phyloP scores from a whole-genome alignment of 1,140 invertebrate species.

The Atta colombica region DNA sequence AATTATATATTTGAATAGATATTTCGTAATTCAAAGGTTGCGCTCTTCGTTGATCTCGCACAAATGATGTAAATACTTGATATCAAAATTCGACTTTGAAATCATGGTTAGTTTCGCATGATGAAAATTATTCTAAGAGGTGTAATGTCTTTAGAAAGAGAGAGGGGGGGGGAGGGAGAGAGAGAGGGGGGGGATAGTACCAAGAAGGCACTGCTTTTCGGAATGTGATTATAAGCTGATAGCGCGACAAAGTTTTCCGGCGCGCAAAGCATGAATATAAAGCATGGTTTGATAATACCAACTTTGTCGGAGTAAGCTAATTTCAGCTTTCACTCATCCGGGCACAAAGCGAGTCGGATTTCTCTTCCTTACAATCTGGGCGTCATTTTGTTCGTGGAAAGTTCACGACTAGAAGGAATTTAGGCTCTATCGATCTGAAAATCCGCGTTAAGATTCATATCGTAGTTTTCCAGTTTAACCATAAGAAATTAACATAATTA shows the following conservation, averaged over 20 bases:
- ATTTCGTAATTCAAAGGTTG: neutral
- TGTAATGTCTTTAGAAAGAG: neutral
- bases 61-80: neutral
- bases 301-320: conserved; percentile 43
- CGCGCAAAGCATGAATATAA: conserved; percentile 1
- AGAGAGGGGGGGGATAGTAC: neutral
- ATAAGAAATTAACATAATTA: conserved; percentile 13
- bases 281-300: conserved; percentile 47
- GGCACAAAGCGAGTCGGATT: conserved; percentile 43
- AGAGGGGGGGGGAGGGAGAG: too few relatives aligned
- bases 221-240: neutral
- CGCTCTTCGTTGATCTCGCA: neutral
- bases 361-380: neutral
- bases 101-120: neutral
- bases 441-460: conserved; percentile 29
- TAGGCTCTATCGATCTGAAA: conserved; percentile 3
- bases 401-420: conserved; percentile 38
- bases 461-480: conserved; percentile 15
- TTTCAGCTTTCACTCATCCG: conserved; percentile 36
- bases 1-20: neutral
- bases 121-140: neutral
- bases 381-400: conserved; percentile 37
- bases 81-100: neutral
- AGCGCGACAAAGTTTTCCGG: conserved; percentile 2
- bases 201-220: neutral